phyloP scores from a whole-genome alignment of 2,113 vertebrate genomes.

The Sinosuthora webbiana region DNA sequence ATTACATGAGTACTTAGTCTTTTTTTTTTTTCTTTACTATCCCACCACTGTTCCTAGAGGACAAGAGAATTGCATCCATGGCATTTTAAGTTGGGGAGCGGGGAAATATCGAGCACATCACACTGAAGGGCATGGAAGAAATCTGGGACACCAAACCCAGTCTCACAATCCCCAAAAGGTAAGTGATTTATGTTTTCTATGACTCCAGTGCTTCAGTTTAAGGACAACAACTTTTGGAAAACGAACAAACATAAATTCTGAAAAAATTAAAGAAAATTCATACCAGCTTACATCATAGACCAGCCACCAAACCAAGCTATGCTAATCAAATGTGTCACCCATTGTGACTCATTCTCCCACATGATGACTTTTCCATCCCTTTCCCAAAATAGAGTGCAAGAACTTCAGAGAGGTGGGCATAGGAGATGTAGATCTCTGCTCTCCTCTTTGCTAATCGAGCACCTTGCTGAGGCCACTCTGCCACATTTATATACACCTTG shows the following conservation, averaged over 20 bases:
- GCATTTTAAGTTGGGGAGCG: background rate
- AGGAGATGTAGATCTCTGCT: background rate
- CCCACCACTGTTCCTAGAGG: background rate
- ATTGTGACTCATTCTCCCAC: constrained; percentile 4
- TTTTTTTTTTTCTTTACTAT: background rate
- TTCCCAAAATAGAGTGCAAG: background rate
- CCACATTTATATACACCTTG: background rate
- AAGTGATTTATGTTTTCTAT: background rate
- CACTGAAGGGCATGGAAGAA: background rate
- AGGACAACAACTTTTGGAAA: background rate
- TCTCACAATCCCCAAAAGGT: background rate
- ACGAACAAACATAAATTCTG: background rate
- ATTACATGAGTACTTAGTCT: background rate
- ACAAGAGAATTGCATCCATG: background rate
- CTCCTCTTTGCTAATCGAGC: rapidly evolving
- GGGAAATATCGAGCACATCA: rapidly evolving
- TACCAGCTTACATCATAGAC: background rate
- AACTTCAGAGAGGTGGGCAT: background rate
- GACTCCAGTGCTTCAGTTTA: background rate
- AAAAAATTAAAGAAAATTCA: background rate
- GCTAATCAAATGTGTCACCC: background rate
- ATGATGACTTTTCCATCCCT: background rate
- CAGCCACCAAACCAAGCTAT: background rate
- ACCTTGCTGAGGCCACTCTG: background rate
- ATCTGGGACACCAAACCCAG: background rate